Base-by-base conservation (phyloP, 2,888 invertebrate species). In the Ellobium chinense region DNA sequence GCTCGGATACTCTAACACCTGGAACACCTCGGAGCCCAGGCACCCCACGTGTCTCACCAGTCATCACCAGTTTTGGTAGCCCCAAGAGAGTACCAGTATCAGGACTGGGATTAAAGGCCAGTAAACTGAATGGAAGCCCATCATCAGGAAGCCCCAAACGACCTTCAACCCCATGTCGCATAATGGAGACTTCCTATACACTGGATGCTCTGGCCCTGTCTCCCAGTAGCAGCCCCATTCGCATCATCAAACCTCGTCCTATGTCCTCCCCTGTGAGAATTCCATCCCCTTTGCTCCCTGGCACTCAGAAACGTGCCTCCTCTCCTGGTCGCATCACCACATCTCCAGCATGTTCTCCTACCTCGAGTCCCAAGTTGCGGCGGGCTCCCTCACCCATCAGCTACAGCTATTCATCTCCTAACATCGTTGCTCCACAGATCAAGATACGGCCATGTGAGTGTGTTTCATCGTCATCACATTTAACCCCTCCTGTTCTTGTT, bases 391-490 rank as follows among this genome's bases (percentile, higher is more conserved):
- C 92, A 56, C 92, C 92, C 5, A 91, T 92, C 77, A 91, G 89
- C 81, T 92, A 91, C 88, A 92, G 92, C 83, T 91, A 89, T 85
- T 92, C 92, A 27, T 91, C 92, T 37, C 92, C 92, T 39, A 92
- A 90, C 85, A 91, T 92, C 82, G 87, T 90, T 84, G 90, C 89
- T 74, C 89, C 89, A 77, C 89, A 88, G 80, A 87, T 88, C 84
- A 89, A 91, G 82, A 85, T 89, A 7, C 87, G 88, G 65, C 89
- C 88, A 80, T 88, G 90, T 90, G 86, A 89, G 89, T 89, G 69
- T 56, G 18, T n/a, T 74, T 36, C 37, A 14, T 37, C 34, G 34
- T 54, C 21, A 37, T 37, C 39, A 18, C 18, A 46, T 46, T 46
- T 46, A 18, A 24, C 21, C 27, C 29, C 7, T 66, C 66, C 29